These are phyloP conservation scores for Limnephilus marmoratus DNA, from an alignment of 2,888 invertebrate genomes.

Conservation along the genomic window DNA sequence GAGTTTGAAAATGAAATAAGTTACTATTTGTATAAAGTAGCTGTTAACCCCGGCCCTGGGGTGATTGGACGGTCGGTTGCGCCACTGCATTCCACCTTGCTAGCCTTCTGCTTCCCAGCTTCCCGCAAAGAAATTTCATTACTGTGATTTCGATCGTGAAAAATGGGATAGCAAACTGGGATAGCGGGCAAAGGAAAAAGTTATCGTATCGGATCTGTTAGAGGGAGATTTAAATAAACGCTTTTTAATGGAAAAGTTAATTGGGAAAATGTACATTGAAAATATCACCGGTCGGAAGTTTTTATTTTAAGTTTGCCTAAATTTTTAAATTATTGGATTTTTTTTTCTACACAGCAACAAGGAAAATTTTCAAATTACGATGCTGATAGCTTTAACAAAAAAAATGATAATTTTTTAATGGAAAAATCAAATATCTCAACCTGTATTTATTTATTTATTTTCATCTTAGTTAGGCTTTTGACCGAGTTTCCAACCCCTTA, in stretches of 20 bases:
- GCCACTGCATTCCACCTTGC: not conserved
- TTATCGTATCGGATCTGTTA: constrained; percentile 23
- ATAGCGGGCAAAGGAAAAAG: constrained; percentile 15
- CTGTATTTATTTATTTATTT: too few relatives aligned
- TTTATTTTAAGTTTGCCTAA: not conserved
- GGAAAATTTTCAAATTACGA: too few relatives aligned
- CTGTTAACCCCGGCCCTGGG: too few relatives aligned
- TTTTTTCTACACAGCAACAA: too few relatives aligned
- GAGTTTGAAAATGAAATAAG: too few relatives aligned
- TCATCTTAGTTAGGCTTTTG: too few relatives aligned
- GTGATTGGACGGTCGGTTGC: not conserved
- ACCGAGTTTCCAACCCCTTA: too few relatives aligned
- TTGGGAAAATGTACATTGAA: constrained; percentile 21
- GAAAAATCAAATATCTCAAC: too few relatives aligned
- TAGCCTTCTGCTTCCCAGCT: not conserved
- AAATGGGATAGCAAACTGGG: constrained; percentile 34
- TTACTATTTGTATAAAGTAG: too few relatives aligned
- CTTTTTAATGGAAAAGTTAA: constrained; percentile 33
- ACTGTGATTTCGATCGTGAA: constrained; percentile 60
- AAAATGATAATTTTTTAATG: too few relatives aligned
- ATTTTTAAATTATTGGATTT: not conserved
- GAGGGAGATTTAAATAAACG: constrained; percentile 24
- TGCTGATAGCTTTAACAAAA: too few relatives aligned
- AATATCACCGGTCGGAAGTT: not conserved
- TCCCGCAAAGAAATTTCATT: constrained; percentile 53